Percentiles rank a stretch among this genome's conserved stretches.
Evolutionary conservation across 2,113 vertebrate genomes (phyloP).

Genomic region (Scopus umbretta): DNA sequence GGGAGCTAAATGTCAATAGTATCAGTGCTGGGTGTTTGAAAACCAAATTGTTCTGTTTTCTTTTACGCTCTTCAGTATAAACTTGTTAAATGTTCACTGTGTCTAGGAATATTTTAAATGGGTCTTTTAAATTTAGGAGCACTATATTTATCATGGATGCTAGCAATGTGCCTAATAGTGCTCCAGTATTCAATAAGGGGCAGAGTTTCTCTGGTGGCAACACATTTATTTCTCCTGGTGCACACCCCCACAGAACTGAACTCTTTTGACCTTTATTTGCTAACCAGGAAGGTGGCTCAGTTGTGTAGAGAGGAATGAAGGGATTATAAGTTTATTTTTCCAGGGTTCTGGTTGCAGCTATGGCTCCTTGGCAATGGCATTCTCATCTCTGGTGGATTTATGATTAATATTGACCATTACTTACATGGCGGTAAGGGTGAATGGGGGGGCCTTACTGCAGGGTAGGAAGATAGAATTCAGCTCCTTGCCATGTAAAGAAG

Average conservation of each 20-base stretch:
- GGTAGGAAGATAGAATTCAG: not conserved
- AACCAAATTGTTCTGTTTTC: slow-evolving; percentile 45
- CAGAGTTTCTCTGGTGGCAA: not conserved
- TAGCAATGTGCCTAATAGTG: not conserved
- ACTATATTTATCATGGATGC: not conserved
- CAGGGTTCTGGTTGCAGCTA: not conserved
- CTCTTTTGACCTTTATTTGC: not conserved
- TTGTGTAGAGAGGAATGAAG: not conserved
- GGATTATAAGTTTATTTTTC: not conserved
- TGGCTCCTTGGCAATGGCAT: not conserved
- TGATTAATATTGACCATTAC: not conserved
- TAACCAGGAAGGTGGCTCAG: not conserved
- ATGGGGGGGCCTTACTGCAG: not conserved
- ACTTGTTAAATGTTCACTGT: slow-evolving; percentile 55
- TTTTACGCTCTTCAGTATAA: slow-evolving; percentile 32
- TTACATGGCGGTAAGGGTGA: not conserved
- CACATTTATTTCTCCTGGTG: not conserved
- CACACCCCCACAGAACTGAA: not conserved
- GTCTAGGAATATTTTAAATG: slow-evolving; percentile 43
- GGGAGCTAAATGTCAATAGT: slow-evolving; percentile 39
- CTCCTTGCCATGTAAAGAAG: not conserved
- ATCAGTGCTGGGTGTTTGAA: slow-evolving; percentile 36
- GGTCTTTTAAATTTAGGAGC: slow-evolving; percentile 17
- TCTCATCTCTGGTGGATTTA: not conserved
- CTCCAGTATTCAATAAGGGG: not conserved